These are phyloP conservation scores for Meteorus colon DNA, from an alignment of 2,888 invertebrate genomes.

Conservation along the genomic window DNA sequence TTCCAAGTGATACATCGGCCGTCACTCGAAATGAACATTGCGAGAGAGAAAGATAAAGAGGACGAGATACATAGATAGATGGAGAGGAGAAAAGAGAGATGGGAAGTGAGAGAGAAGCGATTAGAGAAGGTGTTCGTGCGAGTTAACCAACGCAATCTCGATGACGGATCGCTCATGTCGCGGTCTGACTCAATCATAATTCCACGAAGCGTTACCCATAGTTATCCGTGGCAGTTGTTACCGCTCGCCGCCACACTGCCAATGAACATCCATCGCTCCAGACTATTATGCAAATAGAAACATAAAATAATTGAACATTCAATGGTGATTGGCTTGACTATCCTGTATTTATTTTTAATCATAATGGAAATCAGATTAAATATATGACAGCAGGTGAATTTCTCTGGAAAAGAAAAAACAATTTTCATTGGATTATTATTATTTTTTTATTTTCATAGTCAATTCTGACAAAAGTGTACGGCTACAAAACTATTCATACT, in stretches of 20 bases:
- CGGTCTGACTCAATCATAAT: slow-evolving; percentile 57
- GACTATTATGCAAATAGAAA: neutral
- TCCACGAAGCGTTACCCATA: slow-evolving; percentile 53
- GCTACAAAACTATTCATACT: too few species aligned
- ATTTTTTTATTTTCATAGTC: neutral
- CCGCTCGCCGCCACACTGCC: neutral
- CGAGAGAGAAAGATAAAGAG: neutral
- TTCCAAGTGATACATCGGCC: slow-evolving; percentile 5
- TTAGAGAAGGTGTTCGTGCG: slow-evolving; percentile 56
- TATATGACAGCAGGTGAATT: too few species aligned
- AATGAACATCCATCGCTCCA: slow-evolving; percentile 2
- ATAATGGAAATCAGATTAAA: neutral
- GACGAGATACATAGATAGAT: neutral
- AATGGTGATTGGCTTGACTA: neutral
- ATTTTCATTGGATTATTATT: neutral
- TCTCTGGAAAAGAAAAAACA: neutral
- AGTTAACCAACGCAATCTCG: slow-evolving; percentile 53
- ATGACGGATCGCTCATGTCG: slow-evolving; percentile 53
- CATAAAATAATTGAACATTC: neutral
- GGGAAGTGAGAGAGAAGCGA: slow-evolving; percentile 45
- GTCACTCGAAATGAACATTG: slow-evolving; percentile 13
- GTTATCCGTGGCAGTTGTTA: slow-evolving; percentile 42
- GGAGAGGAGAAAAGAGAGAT: neutral
- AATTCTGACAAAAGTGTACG: too few species aligned
- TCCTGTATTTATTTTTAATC: neutral